Evolutionary conservation across 2,888 invertebrate species (phyloP), one percentile per base, ranked within the genome.

Genomic region (Eilema sororculum): DNA sequence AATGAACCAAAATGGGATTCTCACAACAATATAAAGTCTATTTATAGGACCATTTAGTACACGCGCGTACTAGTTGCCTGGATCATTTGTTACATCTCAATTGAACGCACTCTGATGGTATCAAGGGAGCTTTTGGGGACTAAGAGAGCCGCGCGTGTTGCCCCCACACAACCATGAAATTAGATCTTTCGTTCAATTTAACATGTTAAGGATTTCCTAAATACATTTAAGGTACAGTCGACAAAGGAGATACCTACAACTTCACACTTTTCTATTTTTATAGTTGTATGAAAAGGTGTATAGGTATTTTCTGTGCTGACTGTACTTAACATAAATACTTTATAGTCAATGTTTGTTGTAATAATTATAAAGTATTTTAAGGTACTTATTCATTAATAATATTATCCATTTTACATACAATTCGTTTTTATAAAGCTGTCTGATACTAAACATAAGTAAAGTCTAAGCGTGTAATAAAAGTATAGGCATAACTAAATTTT

Each of bases 1-100:
- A 81, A 75, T 75, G 70, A 81, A 75, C 67, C 56, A 60, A 65
- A 73, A 76, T 74, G 64, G 57, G 60, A 75, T 72, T 81, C 78
- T 70, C 76, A 79, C 78, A 78, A 67, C 69, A 81, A 76, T 76
- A 72, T 65, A 78, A 57, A 64, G 33, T 41, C 58, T 80, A 80
- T 76, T 73, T 72, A 72, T 76, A 75, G 63, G 69, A 72, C 71
- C 67, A 73, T 76, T 74, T 78, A 73, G 71, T 61, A 72, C 80
- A 78, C 81, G 76, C 74, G 78, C 25, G 75, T 80, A 81, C 70
- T 77, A 77, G 80, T 80, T 78, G 77, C 77, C 75, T 82, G 81
- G 76, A 78, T 78, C 80, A 82, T 86, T 86, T 83, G 85, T 83
- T 83, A 77, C 78, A 73, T 81, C 79, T 85, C 85, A 86, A 86